phyloP scores from a whole-genome alignment of 2,113 vertebrate genomes.

The Thalassarche chlororhynchos region DNA sequence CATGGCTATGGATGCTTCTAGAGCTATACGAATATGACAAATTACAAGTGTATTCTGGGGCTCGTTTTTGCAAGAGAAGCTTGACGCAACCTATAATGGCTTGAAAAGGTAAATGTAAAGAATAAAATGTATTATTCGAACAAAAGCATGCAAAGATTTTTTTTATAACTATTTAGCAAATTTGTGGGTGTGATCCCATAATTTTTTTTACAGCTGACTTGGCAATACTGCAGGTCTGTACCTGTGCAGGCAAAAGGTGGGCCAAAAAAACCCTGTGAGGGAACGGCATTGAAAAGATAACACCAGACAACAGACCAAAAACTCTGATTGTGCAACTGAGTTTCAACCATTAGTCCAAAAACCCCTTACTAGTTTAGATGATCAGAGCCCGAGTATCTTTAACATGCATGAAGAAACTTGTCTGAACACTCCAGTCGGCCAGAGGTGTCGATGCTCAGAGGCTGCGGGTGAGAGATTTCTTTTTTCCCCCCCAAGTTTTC shows the following conservation, averaged over 20 bases:
- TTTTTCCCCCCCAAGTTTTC: too few species aligned
- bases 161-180: neutral
- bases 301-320: neutral
- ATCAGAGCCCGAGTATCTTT: fast-evolving
- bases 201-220: neutral
- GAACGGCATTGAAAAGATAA: neutral
- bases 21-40: fast-evolving
- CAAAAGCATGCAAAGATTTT: neutral
- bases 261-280: fast-evolving
- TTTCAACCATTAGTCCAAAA: neutral
- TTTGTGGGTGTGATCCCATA: fast-evolving
- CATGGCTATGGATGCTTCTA: fast-evolving
- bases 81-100: fast-evolving
- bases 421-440: fast-evolving
- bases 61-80: neutral
- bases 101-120: neutral
- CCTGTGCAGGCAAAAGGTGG: fast-evolving
- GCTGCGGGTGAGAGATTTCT: neutral
- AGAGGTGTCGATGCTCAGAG: fast-evolving
- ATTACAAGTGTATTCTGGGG: neutral
- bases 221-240: neutral
- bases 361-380: fast-evolving
- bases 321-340: fast-evolving
- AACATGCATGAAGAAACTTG: fast-evolving
- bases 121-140: neutral